Evolutionary conservation across 2,888 invertebrate species (phyloP), one percentile per base, ranked within the genome.

Genomic region (Ennomos erosarius): DNA sequence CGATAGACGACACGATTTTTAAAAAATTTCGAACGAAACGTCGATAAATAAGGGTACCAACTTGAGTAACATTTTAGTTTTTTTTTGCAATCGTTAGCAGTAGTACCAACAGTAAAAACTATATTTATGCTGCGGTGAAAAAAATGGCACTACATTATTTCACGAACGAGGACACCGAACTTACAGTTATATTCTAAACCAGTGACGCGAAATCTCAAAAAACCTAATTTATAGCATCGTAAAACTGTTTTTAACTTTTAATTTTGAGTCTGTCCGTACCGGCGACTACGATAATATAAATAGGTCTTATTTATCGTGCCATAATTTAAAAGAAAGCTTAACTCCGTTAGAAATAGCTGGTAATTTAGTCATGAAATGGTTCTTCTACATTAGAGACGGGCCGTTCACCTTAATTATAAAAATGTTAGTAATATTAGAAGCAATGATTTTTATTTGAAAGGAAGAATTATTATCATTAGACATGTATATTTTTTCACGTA

Each of bases 401-500:
- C 6, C 8, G 9, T 40, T 40, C 40, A 40, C 40, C 40, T 12
- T 9, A 40, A 40, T 13, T 11, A 4, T 39, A 39, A n/a, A 11
- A 11, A 39, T 11, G 8, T 39, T 2, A n/a, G n/a, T 4, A 26
- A 26, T 3, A 26, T 26, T 6, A 6, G 26, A 6, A 26, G 26
- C 26, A 26, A 26, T 16, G 16, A 2, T 16, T 16, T 16, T 16
- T 16, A 2, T 16, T 16, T 16, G 1, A 16, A 16, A 16, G 1
- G 16, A 16, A 16, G 16, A 16, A 3, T 16, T 3, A 16, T 16
- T 16, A 16, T 16, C 3, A 16, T 44, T 40, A 56, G 26, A 62
- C 13, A 65, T 64, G 62, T 61, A 54, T 68, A 65, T 61, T 65
- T 65, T 67, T 65, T 71, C 67, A 44, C 64, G 71, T 68, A 43